Conservation (phyloP, 1,140 invertebrate genomes). For the Paralvinella palmiformis region DNA sequence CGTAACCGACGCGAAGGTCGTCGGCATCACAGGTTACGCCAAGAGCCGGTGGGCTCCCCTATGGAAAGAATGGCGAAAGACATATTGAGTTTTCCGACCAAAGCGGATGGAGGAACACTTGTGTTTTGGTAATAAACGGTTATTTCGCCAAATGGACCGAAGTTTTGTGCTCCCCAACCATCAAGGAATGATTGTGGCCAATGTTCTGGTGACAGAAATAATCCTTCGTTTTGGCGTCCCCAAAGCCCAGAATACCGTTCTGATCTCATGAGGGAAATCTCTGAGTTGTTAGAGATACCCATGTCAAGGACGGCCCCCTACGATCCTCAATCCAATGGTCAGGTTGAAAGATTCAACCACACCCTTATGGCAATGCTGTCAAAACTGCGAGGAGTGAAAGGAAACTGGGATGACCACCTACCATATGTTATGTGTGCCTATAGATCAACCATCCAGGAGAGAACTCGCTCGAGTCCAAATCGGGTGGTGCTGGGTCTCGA, state of each 20-base stretch:
- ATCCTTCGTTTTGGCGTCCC: conserved; percentile 43
- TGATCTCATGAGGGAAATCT: conserved; percentile 21
- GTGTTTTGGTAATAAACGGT: conserved; percentile 24
- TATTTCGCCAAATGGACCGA: conserved; percentile 48
- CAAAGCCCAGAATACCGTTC: conserved; percentile 30
- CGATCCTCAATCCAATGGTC: conserved; percentile 28
- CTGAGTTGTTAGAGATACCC: conserved; percentile 18
- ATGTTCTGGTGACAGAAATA: conserved; percentile 36
- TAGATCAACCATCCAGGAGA: conserved; percentile 23
- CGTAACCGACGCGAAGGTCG: background rate
- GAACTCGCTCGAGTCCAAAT: conserved; percentile 23
- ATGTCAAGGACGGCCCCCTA: conserved; percentile 21
- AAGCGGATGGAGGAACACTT: conserved; percentile 11
- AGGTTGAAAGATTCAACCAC: conserved; percentile 7
- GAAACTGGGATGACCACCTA: conserved; percentile 26
- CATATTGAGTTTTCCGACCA: conserved; percentile 21
- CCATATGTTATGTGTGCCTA: conserved; percentile 25
- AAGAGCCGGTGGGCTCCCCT: conserved; percentile 5
- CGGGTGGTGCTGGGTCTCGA: conserved; percentile 24
- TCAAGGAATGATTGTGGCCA: conserved; percentile 39
- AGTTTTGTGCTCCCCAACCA: conserved; percentile 42
- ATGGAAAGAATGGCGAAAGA: conserved; percentile 12
- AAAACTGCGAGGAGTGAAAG: conserved; percentile 24
- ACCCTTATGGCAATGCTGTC: conserved; percentile 17
- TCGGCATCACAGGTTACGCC: background rate